phyloP scores from a whole-genome alignment of 2,888 invertebrate genomes.

The Axea sp. region DNA sequence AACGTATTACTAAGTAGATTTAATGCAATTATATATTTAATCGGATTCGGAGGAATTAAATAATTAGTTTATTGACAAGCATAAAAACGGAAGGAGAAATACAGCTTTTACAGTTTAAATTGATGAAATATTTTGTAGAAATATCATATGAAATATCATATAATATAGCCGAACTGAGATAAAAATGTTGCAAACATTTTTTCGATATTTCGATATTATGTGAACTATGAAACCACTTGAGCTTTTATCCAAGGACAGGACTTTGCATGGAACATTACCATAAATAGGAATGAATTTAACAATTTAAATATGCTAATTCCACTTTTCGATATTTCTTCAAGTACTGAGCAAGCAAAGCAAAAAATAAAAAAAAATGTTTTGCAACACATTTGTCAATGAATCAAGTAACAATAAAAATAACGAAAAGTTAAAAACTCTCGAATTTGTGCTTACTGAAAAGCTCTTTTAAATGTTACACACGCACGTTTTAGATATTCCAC shows the following conservation, averaged over 20 bases:
- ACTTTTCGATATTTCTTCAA: slow-evolving; percentile 17
- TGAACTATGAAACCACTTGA: slow-evolving; percentile 22
- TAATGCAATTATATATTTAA: slow-evolving; percentile 40
- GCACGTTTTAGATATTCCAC: slow-evolving; percentile 32
- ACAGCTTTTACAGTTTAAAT: too few species aligned
- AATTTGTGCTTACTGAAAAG: slow-evolving; percentile 1
- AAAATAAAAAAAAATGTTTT: neutral
- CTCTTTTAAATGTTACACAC: slow-evolving; percentile 37
- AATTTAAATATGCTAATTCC: slow-evolving; percentile 13
- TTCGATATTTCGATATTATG: slow-evolving; percentile 18
- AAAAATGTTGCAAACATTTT: slow-evolving; percentile 4
- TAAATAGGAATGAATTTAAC: slow-evolving; percentile 15
- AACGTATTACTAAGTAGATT: slow-evolving; percentile 23
- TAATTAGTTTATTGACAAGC: slow-evolving; percentile 19
- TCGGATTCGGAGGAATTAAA: slow-evolving; percentile 31
- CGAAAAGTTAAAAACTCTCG: slow-evolving; percentile 6
- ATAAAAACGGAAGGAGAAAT: neutral
- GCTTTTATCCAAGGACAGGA: slow-evolving; percentile 6
- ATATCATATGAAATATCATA: too few species aligned
- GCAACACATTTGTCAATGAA: neutral
- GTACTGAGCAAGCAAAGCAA: neutral
- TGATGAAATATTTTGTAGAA: too few species aligned
- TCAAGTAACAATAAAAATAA: slow-evolving; percentile 11
- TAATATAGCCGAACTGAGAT: neutral
- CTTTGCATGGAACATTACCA: neutral